Evolutionary conservation across 2,113 vertebrate genomes (phyloP).

Genomic region (Melospiza georgiana): DNA sequence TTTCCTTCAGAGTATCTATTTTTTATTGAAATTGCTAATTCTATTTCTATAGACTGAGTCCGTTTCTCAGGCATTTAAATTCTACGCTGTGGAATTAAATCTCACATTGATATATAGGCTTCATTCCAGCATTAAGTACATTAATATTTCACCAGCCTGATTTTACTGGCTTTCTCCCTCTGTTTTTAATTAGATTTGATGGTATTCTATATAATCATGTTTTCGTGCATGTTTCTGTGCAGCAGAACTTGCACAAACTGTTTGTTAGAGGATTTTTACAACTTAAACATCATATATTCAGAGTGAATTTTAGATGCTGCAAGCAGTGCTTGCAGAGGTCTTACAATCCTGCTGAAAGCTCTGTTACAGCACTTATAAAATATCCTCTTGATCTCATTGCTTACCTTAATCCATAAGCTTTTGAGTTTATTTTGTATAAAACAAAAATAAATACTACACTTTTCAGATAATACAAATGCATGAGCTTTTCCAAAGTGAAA

Average conservation of each 20-base stretch:
- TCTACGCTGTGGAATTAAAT: constrained; percentile 43
- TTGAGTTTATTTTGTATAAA: constrained; percentile 34
- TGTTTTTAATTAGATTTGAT: constrained; percentile 53
- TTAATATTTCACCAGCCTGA: constrained; percentile 43
- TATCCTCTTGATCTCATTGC: constrained; percentile 11
- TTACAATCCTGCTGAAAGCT: not conserved
- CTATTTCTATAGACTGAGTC: constrained; percentile 51
- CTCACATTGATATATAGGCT: constrained; percentile 45
- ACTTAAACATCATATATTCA: constrained; percentile 12
- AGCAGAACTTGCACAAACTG: constrained; percentile 9
- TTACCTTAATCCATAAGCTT: constrained; percentile 5
- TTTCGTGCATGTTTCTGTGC: constrained; percentile 25
- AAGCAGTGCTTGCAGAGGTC: not conserved
- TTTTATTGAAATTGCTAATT: constrained; percentile 61
- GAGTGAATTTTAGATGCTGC: not conserved
- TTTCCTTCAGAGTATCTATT: constrained; percentile 36
- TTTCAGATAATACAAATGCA: constrained; percentile 50
- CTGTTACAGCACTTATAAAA: not conserved
- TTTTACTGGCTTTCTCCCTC: constrained; percentile 36
- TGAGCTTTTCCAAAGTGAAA: constrained; percentile 43
- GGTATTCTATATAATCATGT: constrained; percentile 9
- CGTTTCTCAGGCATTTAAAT: constrained; percentile 51
- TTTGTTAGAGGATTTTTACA: constrained; percentile 17
- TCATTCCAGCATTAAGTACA: constrained; percentile 46
- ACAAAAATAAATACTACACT: not conserved